Percentiles rank a stretch among this genome's conserved stretches.
phyloP scores from a whole-genome alignment of 2,113 vertebrate genomes.

The Trematocara zebra region DNA sequence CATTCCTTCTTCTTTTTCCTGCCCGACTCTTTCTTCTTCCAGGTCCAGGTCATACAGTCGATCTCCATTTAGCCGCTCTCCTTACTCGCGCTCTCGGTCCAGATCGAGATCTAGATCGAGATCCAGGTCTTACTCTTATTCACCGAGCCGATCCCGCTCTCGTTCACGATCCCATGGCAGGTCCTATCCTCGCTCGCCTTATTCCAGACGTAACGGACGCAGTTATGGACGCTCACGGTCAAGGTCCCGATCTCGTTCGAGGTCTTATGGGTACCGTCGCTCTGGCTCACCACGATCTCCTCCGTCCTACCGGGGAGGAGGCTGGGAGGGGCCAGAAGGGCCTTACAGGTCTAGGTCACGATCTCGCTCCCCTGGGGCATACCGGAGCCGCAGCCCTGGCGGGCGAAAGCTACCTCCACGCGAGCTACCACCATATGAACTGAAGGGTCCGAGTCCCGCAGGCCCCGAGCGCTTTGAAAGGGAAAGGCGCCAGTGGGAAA shows the following conservation, averaged over 20 bases:
- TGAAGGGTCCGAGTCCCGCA: slow-evolving; percentile 79
- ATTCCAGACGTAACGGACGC: slow-evolving; percentile 76
- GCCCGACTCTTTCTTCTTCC: neutral
- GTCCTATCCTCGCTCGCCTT: slow-evolving; percentile 87
- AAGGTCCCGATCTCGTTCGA: slow-evolving; percentile 64
- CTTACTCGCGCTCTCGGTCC: slow-evolving; percentile 87
- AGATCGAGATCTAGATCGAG: slow-evolving; percentile 81
- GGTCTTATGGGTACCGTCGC: slow-evolving; percentile 87
- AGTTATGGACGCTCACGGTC: slow-evolving; percentile 64
- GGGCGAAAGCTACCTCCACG: slow-evolving; percentile 79
- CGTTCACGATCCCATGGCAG: slow-evolving; percentile 88
- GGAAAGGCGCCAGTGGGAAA: slow-evolving; percentile 90
- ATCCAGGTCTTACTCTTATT: slow-evolving; percentile 85
- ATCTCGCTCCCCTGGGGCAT: slow-evolving; percentile 77
- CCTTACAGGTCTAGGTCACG: slow-evolving; percentile 79
- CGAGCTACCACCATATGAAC: slow-evolving; percentile 81
- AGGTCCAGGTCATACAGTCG: slow-evolving; percentile 95
- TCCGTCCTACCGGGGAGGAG: slow-evolving; percentile 73
- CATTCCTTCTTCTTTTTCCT: neutral
- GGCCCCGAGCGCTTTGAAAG: slow-evolving; percentile 84
- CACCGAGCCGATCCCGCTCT: slow-evolving; percentile 58
- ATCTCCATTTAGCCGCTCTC: slow-evolving; percentile 88
- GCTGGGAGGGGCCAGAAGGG: slow-evolving; percentile 48
- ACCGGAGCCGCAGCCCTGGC: slow-evolving; percentile 80
- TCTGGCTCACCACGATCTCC: slow-evolving; percentile 83